Conservation (phyloP, 2,797 vertebrate species). For the Acanthornis magna region DNA sequence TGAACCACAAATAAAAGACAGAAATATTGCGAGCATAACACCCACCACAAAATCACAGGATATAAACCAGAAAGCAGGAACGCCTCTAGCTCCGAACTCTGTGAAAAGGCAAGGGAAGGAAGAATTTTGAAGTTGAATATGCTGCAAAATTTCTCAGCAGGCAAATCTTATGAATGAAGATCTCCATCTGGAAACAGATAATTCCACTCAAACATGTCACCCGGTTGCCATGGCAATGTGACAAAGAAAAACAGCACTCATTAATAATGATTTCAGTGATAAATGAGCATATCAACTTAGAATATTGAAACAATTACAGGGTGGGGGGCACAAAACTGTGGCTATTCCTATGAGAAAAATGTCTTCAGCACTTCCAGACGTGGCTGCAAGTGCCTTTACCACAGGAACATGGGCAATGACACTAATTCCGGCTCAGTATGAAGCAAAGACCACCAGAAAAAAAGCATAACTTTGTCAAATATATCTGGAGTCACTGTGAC, state of each 20-base stretch:
- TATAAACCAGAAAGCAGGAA: not conserved
- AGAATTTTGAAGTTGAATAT: constrained; percentile 9
- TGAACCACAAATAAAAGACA: constrained; percentile 4
- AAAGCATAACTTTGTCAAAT: not conserved
- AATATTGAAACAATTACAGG: constrained; percentile 11
- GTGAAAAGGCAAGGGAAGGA: not conserved
- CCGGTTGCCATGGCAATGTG: constrained; percentile 39
- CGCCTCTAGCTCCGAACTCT: not conserved
- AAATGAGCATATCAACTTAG: constrained; percentile 11
- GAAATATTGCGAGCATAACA: not conserved
- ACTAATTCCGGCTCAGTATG: not conserved
- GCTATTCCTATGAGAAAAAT: not conserved
- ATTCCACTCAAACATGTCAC: constrained; percentile 50
- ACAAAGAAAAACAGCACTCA: constrained; percentile 10
- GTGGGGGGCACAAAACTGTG: not conserved
- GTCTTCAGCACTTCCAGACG: not conserved
- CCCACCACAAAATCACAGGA: not conserved
- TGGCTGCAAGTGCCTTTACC: not conserved
- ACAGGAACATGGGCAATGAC: not conserved
- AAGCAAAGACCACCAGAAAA: not conserved
- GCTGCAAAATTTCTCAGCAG: constrained; percentile 43
- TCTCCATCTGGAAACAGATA: constrained; percentile 67
- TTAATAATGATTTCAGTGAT: constrained; percentile 40
- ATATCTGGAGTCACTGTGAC: not conserved
- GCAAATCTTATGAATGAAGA: constrained; percentile 60